Conservation (phyloP, 2,113 vertebrate species). For the Pelodiscus sinensis region DNA sequence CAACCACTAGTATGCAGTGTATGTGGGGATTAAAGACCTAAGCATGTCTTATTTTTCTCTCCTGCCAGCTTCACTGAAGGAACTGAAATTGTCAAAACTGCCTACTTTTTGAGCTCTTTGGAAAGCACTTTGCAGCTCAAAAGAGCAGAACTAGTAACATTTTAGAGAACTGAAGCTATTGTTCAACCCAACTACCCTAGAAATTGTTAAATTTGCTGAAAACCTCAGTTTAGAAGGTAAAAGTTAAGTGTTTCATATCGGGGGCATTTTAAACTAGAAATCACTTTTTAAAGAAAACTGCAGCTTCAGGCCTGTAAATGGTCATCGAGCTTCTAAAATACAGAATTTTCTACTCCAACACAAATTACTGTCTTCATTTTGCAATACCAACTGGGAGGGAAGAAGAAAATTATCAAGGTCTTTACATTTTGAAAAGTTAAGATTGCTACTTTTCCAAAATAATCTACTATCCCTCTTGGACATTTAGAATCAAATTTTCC, state of each 20-base stretch:
- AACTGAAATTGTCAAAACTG: not conserved
- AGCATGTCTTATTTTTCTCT: not conserved
- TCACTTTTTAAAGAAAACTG: not conserved
- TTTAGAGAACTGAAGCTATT: not conserved
- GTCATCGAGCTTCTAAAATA: not conserved
- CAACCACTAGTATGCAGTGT: not conserved
- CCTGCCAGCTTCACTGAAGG: not conserved
- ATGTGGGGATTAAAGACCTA: not conserved
- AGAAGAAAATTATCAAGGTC: not conserved
- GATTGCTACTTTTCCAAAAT: not conserved
- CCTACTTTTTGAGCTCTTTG: not conserved
- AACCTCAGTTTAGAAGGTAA: fast-evolving
- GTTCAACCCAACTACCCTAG: not conserved
- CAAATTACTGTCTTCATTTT: not conserved
- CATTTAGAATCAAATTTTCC: not conserved
- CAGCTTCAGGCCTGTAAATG: not conserved
- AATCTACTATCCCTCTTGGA: not conserved
- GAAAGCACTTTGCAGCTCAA: not conserved
- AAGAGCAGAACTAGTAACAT: not conserved
- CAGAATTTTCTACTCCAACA: not conserved
- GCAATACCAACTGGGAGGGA: not conserved
- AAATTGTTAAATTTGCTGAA: not conserved
- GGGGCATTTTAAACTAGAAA: not conserved
- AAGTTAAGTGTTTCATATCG: not conserved
- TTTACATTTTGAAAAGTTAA: not conserved